Evolutionary conservation across 2,888 invertebrate genomes (phyloP).

Genomic region (Pemphredon lugubris): DNA sequence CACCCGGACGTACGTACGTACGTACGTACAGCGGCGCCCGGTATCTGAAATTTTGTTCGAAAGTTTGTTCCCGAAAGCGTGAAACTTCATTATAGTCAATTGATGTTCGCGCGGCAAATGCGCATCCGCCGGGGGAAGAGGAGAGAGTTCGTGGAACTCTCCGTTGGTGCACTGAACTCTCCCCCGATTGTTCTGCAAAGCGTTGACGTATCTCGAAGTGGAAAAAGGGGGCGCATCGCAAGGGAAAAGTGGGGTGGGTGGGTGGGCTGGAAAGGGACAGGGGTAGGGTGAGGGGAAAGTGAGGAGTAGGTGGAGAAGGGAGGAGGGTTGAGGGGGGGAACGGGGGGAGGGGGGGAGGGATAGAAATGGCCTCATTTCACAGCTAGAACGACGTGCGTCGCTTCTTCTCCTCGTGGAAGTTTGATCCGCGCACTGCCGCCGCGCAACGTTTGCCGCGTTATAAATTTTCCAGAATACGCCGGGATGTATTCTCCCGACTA

Average conservation of each 20-base stretch:
- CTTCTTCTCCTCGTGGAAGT: conserved; percentile 47
- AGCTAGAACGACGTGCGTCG: conserved; percentile 57
- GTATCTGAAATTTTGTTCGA: conserved; percentile 20
- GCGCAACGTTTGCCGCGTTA: conserved; percentile 37
- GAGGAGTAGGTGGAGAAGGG: conserved; percentile 55
- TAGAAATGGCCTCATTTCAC: conserved; percentile 73
- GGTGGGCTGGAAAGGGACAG: conserved; percentile 26
- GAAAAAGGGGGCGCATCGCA: conserved; percentile 63
- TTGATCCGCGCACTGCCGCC: conserved; percentile 44
- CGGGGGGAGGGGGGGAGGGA: conserved; percentile 48
- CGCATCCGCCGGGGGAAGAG: conserved; percentile 53
- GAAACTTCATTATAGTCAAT: conserved; percentile 61
- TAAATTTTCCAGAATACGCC: conserved; percentile 1
- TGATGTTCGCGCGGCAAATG: conserved; percentile 55
- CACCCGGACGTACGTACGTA: no score
- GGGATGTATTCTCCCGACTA: background rate
- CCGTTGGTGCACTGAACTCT: conserved; percentile 72
- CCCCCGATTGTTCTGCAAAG: conserved; percentile 76
- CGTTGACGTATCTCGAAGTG: conserved; percentile 70
- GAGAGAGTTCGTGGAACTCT: conserved; percentile 65
- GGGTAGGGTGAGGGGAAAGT: conserved; percentile 45
- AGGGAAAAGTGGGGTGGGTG: conserved; percentile 34
- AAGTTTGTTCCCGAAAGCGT: conserved; percentile 36
- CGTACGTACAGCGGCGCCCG: background rate
- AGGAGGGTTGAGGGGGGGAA: conserved; percentile 53